Conservation (phyloP, 2,888 invertebrate genomes). For the Drosophila helvetica region DNA sequence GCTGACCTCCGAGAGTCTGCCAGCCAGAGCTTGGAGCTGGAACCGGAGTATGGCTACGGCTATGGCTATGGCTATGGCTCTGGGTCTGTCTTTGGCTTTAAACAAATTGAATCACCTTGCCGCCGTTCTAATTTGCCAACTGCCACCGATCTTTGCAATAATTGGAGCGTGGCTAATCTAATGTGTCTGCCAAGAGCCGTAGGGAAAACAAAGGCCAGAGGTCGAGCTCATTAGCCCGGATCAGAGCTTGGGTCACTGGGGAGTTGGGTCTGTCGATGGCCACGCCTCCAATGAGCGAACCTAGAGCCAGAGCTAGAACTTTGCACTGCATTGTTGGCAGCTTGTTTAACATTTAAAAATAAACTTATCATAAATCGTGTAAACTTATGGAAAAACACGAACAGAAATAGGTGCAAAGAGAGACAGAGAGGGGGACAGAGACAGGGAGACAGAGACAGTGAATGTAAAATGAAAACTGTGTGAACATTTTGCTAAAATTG, state of each 20-base stretch:
- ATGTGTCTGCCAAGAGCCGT: constrained; percentile 29
- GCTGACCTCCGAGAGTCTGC: constrained; percentile 71
- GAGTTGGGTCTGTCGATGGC: constrained; percentile 12
- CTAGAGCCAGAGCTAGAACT: constrained; percentile 32
- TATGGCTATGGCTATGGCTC: not conserved
- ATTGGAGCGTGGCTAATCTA: constrained; percentile 68
- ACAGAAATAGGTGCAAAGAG: constrained; percentile 9
- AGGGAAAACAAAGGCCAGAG: constrained; percentile 60
- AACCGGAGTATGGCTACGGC: not conserved
- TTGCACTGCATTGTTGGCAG: constrained; percentile 45
- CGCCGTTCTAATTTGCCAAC: constrained; percentile 78
- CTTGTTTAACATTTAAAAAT: constrained; percentile 62
- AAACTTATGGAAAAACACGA: constrained; percentile 34
- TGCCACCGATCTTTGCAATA: constrained; percentile 53
- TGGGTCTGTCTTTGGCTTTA: not conserved
- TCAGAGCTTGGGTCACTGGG: constrained; percentile 5
- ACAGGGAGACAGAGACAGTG: constrained; percentile 15
- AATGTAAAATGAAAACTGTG: constrained; percentile 65
- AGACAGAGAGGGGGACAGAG: not conserved
- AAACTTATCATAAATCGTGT: constrained; percentile 62
- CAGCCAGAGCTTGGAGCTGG: constrained; percentile 15
- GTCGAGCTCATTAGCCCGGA: constrained; percentile 57
- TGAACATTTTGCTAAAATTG: constrained; percentile 68
- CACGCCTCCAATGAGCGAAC: constrained; percentile 43
- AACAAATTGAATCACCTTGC: constrained; percentile 57